Percentiles rank a stretch among this genome's conserved stretches.
These are phyloP conservation scores for Zaprionus africanus DNA, from an alignment of 1,140 invertebrate genomes.

Conservation along the genomic window DNA sequence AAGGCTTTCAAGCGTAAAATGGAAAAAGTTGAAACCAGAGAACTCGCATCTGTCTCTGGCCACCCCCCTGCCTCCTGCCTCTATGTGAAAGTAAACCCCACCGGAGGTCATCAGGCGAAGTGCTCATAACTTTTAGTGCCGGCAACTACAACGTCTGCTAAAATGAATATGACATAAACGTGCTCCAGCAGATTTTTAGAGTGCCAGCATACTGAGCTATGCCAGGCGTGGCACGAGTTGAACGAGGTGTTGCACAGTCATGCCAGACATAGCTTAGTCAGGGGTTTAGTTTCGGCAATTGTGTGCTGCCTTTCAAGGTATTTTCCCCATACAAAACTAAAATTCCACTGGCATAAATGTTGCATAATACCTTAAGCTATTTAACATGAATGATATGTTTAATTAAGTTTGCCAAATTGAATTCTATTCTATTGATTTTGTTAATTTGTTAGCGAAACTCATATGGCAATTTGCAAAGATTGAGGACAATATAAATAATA, in stretches of 20 bases:
- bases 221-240: neutral
- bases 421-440: neutral
- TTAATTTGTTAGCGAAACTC: neutral
- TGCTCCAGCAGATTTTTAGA: conserved; percentile 50
- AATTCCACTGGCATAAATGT: neutral
- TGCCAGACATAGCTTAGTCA: conserved; percentile 1
- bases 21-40: conserved; percentile 67
- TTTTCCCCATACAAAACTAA: neutral
- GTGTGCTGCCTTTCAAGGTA: neutral
- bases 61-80: neutral
- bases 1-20: conserved; percentile 77
- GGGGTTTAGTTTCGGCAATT: neutral
- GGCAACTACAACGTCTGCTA: conserved; percentile 36
- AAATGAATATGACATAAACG: conserved; percentile 67
- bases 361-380: neutral
- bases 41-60: conserved; percentile 27
- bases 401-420: neutral
- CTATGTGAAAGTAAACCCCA: conserved; percentile 29
- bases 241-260: neutral
- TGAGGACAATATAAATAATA: neutral
- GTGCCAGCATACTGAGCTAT: conserved; percentile 4
- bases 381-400: neutral
- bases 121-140: conserved; percentile 66
- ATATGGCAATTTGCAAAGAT: neutral
- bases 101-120: conserved; percentile 52